Percentiles rank a stretch among this genome's conserved stretches.
Evolutionary conservation across 2,797 vertebrate genomes (phyloP).

Genomic region (Pseudochirops corinnae): DNA sequence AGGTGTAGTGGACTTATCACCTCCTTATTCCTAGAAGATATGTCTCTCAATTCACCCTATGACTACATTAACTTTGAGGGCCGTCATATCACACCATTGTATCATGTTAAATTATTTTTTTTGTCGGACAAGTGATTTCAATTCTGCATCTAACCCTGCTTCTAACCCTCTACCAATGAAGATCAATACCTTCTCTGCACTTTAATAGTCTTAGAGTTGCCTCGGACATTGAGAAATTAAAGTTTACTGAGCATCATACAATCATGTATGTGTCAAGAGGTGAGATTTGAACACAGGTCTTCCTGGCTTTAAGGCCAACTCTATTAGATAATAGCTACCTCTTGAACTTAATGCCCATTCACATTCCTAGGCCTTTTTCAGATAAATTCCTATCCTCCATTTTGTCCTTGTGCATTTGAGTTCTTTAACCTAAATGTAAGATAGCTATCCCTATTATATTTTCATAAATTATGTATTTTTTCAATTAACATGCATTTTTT

Average conservation of each 20-base stretch:
- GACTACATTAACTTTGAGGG: not conserved
- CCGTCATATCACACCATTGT: not conserved
- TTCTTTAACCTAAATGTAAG: not conserved
- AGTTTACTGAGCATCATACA: not conserved
- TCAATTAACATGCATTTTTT: not conserved
- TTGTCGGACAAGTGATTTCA: not conserved
- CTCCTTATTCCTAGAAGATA: too few species aligned
- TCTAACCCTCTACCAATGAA: not conserved
- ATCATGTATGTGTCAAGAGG: not conserved
- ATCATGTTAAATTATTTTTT: not conserved
- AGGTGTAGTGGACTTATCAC: too few species aligned
- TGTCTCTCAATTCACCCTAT: not conserved
- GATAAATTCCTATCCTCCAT: not conserved
- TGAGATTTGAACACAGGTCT: not conserved
- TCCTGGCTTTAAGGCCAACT: not conserved
- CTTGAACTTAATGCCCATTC: not conserved
- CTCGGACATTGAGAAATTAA: not conserved
- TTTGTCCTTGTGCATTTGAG: not conserved
- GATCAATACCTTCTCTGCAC: not conserved
- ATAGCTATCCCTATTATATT: not conserved
- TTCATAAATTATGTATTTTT: not conserved
- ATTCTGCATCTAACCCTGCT: not conserved
- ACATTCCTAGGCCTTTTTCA: not conserved
- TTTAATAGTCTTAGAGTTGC: not conserved
- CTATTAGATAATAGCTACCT: not conserved